Base-by-base conservation (phyloP, 2,113 vertebrate genomes). In the Rhynchomys soricoides region DNA sequence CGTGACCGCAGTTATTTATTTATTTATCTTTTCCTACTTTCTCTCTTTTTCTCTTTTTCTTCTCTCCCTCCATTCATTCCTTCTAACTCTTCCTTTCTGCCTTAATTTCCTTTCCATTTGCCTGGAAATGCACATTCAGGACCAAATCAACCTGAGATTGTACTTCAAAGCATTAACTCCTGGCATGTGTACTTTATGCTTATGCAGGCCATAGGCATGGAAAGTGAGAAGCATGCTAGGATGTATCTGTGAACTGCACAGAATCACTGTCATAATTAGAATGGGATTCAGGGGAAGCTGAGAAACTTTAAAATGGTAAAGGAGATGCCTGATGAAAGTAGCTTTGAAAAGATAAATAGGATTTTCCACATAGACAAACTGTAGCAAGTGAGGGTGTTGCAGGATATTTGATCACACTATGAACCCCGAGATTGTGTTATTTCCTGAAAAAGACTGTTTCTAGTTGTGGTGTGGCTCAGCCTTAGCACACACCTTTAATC, bases 191-290 rank as follows among this genome's bases (percentile, higher is more conserved):
- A 8, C 17, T 10, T 83, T 43, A 55, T 95, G 64, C 45, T 29
- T 0, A 0, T 34, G 21, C 29, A 37, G 29, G n/a, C 40, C 10
- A 15, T 4, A 15, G 26, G 8, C 16, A 0, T 48, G 4, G 64
- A 4, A 37, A 57, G n/a, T 4, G 16, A 45, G 19, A 50, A 34
- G 5, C 22, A 1, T 55, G 4, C 17, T 19, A 66, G 24, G 9
- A 8, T 4, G 48, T 19, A 16, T 29, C 52, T 4, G 4, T 11
- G 77, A 50, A 57, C 68, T 24, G 5, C 48, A 3, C 22, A 48
- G 45, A 75, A 34, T 2, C 4, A 2, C n/a, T n/a, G 40, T 13
- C 21, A 6, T 17, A 10, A 22, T 0, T 43, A n/a, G 50, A 57
- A 50, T 12, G 29, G 79, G 48, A 91, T 45, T 59, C 3, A n/a